These are phyloP conservation scores for Conomelus anceps DNA, from an alignment of 2,888 invertebrate genomes.

Conservation along the genomic window DNA sequence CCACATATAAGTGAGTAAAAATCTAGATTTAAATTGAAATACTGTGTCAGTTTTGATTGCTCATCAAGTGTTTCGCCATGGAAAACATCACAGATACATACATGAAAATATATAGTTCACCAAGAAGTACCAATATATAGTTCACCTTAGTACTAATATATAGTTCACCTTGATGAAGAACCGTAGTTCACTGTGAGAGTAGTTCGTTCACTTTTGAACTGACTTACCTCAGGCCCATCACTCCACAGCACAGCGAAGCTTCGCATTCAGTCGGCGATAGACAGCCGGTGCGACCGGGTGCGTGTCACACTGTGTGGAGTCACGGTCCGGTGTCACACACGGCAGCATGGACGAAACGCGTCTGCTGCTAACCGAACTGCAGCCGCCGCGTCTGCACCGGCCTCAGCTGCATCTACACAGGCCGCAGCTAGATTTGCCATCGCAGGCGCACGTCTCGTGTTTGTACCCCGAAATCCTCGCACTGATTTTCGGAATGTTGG, in stretches of 20 bases:
- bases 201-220: too few species aligned
- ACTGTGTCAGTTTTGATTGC: too few species aligned
- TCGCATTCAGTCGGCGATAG: neutral
- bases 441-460: slow-evolving; percentile 68
- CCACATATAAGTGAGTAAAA: too few species aligned
- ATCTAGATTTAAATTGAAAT: too few species aligned
- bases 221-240: neutral
- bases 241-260: neutral
- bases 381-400: slow-evolving; percentile 43
- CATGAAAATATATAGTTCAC: too few species aligned
- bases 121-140: too few species aligned
- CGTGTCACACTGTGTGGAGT: neutral
- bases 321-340: neutral
- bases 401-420: slow-evolving; percentile 42
- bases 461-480: slow-evolving; percentile 89
- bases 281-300: neutral
- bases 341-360: slow-evolving; percentile 26
- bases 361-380: slow-evolving; percentile 30
- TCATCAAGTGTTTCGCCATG: too few species aligned
- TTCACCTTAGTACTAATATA: too few species aligned
- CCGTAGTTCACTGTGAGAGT: too few species aligned
- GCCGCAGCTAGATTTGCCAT: slow-evolving; percentile 34
- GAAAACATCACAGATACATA: too few species aligned
- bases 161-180: too few species aligned
- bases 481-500: slow-evolving; percentile 83